A percentile compares a stretch with the other conserved stretches of the same genome.
These are phyloP conservation scores for Episyrphus balteatus DNA, from an alignment of 1,140 invertebrate species.

Conservation along the genomic window DNA sequence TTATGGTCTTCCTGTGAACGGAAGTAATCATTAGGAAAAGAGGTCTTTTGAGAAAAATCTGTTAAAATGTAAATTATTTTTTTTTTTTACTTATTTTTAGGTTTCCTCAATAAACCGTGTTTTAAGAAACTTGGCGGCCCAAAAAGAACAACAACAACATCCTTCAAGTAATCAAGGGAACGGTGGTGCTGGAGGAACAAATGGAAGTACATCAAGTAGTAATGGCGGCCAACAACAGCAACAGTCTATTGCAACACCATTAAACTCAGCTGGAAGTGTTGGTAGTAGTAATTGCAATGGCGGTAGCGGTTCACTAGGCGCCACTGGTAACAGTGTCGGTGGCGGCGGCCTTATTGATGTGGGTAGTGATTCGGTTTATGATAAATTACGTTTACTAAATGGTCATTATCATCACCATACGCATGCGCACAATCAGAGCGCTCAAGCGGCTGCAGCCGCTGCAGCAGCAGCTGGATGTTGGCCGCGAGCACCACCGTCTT, in stretches of 20 bases:
- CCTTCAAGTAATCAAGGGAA: constrained; percentile 10
- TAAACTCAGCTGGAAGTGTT: constrained; percentile 26
- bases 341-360: constrained; percentile 39
- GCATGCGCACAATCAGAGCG: not conserved
- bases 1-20: too few relatives aligned
- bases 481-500: constrained; percentile 19
- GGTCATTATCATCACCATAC: constrained; percentile 43
- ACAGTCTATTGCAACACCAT: constrained; percentile 15
- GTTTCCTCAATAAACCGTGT: constrained; percentile 98
- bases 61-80: too few relatives aligned
- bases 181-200: constrained; percentile 7
- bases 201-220: constrained; percentile 12
- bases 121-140: constrained; percentile 84
- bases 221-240: constrained; percentile 3
- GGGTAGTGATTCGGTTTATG: constrained; percentile 62
- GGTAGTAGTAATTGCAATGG: constrained; percentile 11
- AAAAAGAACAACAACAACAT: constrained; percentile 64
- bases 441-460: constrained; percentile 6
- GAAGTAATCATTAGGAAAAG: too few relatives aligned
- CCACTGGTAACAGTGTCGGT: constrained; percentile 27
- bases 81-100: constrained; percentile 40
- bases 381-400: constrained; percentile 74
- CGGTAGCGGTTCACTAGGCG: not conserved
- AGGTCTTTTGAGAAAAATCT: too few relatives aligned
- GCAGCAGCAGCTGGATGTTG: constrained; percentile 18